Conservation (phyloP, 2,888 invertebrate genomes). For the Clunio marinus region DNA sequence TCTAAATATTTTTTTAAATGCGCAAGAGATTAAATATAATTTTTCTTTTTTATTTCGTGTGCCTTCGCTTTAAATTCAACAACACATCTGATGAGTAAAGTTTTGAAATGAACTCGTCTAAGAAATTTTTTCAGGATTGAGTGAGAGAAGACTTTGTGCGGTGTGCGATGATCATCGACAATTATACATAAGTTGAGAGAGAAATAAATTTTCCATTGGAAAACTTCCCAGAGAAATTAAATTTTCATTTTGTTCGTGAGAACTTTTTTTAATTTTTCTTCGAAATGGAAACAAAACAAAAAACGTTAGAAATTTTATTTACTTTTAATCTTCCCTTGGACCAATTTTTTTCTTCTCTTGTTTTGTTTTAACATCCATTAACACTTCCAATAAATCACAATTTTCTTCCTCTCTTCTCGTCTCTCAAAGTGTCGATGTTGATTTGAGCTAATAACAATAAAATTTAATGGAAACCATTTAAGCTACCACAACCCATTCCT, state of each 20-base stretch:
- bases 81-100: slow-evolving; percentile 26
- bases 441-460: neutral
- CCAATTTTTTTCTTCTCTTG: neutral
- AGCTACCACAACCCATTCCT: neutral
- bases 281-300: neutral
- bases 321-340: too few species aligned
- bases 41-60: slow-evolving; percentile 16
- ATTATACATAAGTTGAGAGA: too few species aligned
- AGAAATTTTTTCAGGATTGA: too few species aligned
- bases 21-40: neutral
- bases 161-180: too few species aligned
- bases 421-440: neutral
- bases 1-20: neutral
- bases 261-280: neutral
- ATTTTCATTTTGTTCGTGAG: neutral
- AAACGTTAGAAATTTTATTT: too few species aligned
- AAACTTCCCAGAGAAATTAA: neutral
- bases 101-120: too few species aligned
- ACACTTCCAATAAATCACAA: neutral
- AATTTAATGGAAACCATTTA: slow-evolving; percentile 18
- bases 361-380: neutral
- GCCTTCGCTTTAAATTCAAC: slow-evolving; percentile 21
- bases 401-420: too few species aligned
- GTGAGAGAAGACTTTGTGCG: slow-evolving; percentile 15
- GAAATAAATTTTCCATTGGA: slow-evolving; percentile 28